Evolutionary conservation across 2,113 vertebrate species (phyloP).

Genomic region (Strigops habroptila): DNA sequence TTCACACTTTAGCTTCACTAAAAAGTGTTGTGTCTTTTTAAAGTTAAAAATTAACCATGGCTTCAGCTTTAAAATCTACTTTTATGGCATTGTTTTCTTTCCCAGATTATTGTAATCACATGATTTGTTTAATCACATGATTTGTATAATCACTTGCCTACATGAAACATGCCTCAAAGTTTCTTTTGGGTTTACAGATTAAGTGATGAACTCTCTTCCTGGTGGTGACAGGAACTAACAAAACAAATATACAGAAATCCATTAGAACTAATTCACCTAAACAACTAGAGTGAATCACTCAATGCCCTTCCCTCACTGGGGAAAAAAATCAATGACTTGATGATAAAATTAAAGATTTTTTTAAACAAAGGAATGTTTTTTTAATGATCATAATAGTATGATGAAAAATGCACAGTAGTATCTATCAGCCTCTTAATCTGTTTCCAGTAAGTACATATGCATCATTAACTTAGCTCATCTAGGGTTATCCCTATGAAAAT

Average conservation of each 20-base stretch:
- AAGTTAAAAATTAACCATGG: background rate
- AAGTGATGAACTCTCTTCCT: conserved; percentile 34
- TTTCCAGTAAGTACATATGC: background rate
- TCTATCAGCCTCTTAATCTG: background rate
- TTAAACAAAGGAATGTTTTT: background rate
- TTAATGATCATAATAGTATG: background rate
- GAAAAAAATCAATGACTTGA: background rate
- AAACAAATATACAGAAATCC: conserved; percentile 50
- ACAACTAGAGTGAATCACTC: conserved; percentile 24
- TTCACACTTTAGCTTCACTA: background rate
- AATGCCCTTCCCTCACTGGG: background rate
- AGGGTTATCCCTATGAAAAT: background rate
- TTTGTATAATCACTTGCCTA: background rate
- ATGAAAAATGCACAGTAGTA: background rate
- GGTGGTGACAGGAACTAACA: background rate
- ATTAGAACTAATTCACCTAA: conserved; percentile 32
- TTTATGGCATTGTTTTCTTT: background rate
- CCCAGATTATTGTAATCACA: background rate
- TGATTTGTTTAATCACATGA: background rate
- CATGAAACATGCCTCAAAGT: background rate
- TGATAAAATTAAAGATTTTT: background rate
- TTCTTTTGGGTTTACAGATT: background rate
- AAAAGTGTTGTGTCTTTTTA: background rate
- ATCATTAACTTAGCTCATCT: background rate
- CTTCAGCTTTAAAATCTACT: background rate